Evolutionary conservation across 1,140 invertebrate species (phyloP).

Genomic region (Drosophila lini): DNA sequence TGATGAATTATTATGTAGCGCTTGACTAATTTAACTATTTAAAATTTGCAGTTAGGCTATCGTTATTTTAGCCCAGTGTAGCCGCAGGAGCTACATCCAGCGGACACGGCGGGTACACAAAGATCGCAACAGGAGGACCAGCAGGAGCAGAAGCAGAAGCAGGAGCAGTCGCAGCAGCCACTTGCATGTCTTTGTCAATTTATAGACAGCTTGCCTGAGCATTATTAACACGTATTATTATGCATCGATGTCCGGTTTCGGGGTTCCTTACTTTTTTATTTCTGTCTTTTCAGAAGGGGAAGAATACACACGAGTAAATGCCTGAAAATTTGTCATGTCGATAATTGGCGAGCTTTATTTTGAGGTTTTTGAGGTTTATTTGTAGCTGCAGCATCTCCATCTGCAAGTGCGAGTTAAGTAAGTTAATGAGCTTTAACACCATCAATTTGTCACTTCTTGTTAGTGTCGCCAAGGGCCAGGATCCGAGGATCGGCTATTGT

Average conservation of each 20-base stretch:
- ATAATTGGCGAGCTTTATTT: conserved; percentile 81
- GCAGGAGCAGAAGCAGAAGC: conserved; percentile 16
- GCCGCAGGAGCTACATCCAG: conserved; percentile 24
- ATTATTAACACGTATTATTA: conserved; percentile 84
- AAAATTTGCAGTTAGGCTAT: neutral
- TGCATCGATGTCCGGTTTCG: conserved; percentile 55
- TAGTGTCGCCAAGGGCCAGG: conserved; percentile 67
- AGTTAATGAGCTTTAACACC: conserved; percentile 84
- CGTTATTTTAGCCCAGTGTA: neutral
- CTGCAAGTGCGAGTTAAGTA: conserved; percentile 60
- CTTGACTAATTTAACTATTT: too few species aligned
- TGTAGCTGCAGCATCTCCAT: conserved; percentile 13
- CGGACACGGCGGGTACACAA: conserved; percentile 23
- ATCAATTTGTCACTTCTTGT: conserved; percentile 84
- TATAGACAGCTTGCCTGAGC: conserved; percentile 82
- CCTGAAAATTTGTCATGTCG: conserved; percentile 76
- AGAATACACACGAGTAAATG: conserved; percentile 52
- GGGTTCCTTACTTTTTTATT: conserved; percentile 27
- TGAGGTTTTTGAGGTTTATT: conserved; percentile 66
- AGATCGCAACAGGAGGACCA: conserved; percentile 11
- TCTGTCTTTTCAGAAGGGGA: conserved; percentile 38
- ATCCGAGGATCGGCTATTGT: conserved; percentile 8
- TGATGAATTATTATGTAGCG: too few species aligned
- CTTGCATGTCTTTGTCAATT: conserved; percentile 84
- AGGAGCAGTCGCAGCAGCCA: conserved; percentile 36